Conservation (phyloP, 2,888 invertebrate genomes). For the Herminia tarsipennalis region DNA sequence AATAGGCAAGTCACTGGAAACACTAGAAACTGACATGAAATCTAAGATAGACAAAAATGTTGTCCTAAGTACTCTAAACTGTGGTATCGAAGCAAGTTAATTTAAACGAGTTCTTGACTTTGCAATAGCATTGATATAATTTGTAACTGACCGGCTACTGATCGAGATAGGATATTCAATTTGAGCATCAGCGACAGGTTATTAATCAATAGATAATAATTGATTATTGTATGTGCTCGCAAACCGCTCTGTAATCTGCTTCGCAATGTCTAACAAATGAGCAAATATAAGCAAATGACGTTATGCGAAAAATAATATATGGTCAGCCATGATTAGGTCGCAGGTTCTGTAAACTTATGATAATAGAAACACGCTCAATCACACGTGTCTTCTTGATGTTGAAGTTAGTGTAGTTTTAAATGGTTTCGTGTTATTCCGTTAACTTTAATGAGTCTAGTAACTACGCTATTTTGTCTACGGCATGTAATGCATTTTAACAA, state of each 20-base stretch:
- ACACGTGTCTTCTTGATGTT: too few relatives aligned
- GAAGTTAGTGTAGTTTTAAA: too few relatives aligned
- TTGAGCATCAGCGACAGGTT: conserved; percentile 27
- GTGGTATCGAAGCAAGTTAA: neutral
- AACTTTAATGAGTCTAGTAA: too few relatives aligned
- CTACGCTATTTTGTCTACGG: too few relatives aligned
- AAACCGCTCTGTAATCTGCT: conserved; percentile 30
- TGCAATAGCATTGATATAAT: conserved; percentile 26
- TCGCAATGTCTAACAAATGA: neutral
- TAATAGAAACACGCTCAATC: too few relatives aligned
- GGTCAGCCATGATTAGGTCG: too few relatives aligned
- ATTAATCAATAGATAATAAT: conserved; percentile 43
- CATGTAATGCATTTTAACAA: too few relatives aligned
- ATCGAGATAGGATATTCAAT: conserved; percentile 39
- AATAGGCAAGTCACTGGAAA: too few relatives aligned
- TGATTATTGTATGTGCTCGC: conserved; percentile 43
- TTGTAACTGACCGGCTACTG: conserved; percentile 38
- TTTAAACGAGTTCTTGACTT: conserved; percentile 23
- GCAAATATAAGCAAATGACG: neutral
- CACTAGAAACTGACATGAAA: too few relatives aligned
- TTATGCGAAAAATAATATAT: too few relatives aligned
- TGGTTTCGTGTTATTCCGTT: too few relatives aligned
- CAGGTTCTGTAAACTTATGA: too few relatives aligned
- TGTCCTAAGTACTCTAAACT: neutral
- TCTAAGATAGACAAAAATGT: neutral